Evolutionary conservation across 2,888 invertebrate genomes (phyloP), one percentile per base, ranked within the genome.

Genomic region (Epiblema foenella): DNA sequence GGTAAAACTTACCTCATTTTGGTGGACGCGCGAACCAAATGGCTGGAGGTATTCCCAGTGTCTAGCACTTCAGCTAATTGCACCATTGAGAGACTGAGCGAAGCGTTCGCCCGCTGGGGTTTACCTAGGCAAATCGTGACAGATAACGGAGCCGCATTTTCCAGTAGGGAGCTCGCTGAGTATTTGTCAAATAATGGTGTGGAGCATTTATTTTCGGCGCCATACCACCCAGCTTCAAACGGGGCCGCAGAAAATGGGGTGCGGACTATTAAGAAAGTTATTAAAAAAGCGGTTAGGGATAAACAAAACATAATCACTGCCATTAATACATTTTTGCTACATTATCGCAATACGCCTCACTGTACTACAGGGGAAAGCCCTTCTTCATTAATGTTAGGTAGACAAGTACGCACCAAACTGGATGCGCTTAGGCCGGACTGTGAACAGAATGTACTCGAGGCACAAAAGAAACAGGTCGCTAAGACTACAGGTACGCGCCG

Each of bases 191-290:
- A 18, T 0, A 60, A 70, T 24, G 60, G 62, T 0, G 29, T 73
- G 2, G 49, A 58, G 33, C 69, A 74, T 17, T 51, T 58, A 12
- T 69, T 65, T 17, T 58, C 69, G 10, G 54, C 72, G 33, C 67
- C 69, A 1, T 72, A 74, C 39, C 72, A 72, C 24, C 66, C 72
- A n/a, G 33, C 67, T 0, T 72, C 69, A 10, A 72, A 72, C 37
- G 69, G 69, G 24, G 69, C 71, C 0, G 68, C 66, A 12, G 67
- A 68, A 57, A 69, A 65, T 17, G 62, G 60, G 0, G 39, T 39
- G 0, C n/a, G 18, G 15, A 18, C 18, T 0, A 3, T 33, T 11
- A 58, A 39, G 9, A 37, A 11, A 17, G 17, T 18, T 10, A 39
- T 39, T 17, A 58, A 58, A n/a, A 58, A 58, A n/a, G 58, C 58